Conservation (phyloP, 2,113 vertebrate species). For the Spermophilus dauricus region DNA sequence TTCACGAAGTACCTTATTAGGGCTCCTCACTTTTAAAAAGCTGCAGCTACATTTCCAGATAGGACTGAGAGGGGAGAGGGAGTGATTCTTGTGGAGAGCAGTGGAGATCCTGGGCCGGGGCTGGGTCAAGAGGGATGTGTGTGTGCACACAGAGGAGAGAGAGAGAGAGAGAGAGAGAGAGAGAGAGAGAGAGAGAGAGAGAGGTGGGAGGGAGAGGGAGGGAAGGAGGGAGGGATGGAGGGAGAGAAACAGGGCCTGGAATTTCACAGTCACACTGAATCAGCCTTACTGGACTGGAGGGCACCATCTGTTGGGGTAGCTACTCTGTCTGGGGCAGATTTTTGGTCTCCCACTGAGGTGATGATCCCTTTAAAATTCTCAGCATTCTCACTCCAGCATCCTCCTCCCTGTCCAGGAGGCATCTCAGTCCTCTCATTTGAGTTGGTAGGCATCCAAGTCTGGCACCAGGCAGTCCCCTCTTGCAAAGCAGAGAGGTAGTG, state of each 20-base stretch:
- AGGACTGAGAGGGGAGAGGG: neutral
- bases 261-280: neutral
- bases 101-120: neutral
- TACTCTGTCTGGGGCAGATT: conserved; percentile 22
- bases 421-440: conserved; percentile 64
- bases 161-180: too few species aligned
- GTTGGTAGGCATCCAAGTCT: conserved; percentile 45
- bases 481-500: neutral
- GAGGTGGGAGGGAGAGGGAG: too few species aligned
- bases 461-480: conserved; percentile 42
- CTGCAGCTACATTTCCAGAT: neutral
- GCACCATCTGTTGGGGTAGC: conserved; percentile 36
- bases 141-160: too few species aligned
- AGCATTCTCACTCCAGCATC: neutral
- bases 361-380: conserved; percentile 64
- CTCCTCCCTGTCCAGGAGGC: neutral
- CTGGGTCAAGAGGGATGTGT: too few species aligned
- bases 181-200: too few species aligned
- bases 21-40: neutral
- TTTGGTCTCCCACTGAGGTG: conserved; percentile 68
- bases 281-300: neutral
- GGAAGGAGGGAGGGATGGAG: too few species aligned
- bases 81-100: neutral
- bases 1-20: neutral
- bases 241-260: neutral